A percentile compares a stretch with the other conserved stretches of the same genome.
Evolutionary conservation across 2,797 vertebrate genomes (phyloP).

Genomic region (Spinus olivaceus): DNA sequence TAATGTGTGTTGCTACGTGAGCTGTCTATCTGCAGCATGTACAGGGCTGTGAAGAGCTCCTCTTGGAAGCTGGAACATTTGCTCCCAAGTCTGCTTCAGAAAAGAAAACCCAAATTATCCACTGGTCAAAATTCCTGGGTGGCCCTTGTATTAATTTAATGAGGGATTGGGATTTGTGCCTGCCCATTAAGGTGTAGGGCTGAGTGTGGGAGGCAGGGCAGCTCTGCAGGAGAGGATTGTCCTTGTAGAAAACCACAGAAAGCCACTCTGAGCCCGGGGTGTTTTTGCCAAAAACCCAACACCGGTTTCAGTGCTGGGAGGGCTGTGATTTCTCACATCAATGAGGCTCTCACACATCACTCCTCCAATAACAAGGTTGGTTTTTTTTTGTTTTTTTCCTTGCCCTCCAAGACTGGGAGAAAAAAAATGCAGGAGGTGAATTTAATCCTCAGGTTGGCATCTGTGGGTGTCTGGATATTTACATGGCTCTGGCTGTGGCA

Average conservation of each 20-base stretch:
- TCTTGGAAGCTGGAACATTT: background rate
- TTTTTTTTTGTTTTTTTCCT: background rate
- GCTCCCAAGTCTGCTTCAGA: background rate
- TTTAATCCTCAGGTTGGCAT: conserved; percentile 9
- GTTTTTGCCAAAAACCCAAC: background rate
- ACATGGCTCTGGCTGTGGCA: background rate
- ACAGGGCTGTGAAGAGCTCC: background rate
- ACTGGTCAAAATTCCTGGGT: background rate
- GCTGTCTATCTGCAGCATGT: rapidly evolving
- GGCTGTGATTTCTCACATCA: background rate
- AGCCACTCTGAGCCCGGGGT: rapidly evolving
- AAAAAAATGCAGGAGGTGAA: background rate
- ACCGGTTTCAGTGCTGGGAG: rapidly evolving
- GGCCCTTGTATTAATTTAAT: background rate
- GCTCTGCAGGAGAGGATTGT: background rate
- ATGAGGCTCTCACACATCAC: background rate
- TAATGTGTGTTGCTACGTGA: rapidly evolving
- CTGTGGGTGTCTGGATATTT: conserved; percentile 16
- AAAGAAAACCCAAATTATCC: background rate
- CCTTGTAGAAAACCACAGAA: background rate
- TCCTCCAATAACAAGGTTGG: background rate
- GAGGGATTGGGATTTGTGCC: background rate
- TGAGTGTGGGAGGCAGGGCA: background rate
- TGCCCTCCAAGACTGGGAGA: rapidly evolving
- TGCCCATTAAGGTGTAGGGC: background rate